A percentile compares a stretch with the other conserved stretches of the same genome.
Evolutionary conservation across 1,140 invertebrate genomes (phyloP).

Genomic region (Hylaeus anthracinus): DNA sequence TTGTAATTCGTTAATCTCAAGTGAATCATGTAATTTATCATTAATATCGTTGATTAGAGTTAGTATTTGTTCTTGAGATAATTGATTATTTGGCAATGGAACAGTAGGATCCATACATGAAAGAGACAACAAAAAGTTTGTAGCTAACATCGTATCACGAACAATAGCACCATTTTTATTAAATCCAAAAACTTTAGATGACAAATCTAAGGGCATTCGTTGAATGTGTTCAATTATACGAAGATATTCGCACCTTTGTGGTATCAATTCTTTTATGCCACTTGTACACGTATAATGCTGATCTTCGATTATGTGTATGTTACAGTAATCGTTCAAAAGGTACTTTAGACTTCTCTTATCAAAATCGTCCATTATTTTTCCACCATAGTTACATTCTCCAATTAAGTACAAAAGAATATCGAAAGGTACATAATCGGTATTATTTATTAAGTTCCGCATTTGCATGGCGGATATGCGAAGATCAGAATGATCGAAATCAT

Average conservation of each 20-base stretch:
- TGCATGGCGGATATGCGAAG: conserved; percentile 85
- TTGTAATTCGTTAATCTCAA: conserved; percentile 78
- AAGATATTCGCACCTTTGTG: conserved; percentile 84
- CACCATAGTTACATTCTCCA: conserved; percentile 89
- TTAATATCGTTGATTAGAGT: conserved; percentile 80
- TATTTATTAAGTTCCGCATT: conserved; percentile 81
- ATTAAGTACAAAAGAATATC: conserved; percentile 84
- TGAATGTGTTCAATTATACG: conserved; percentile 86
- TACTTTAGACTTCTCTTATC: conserved; percentile 83
- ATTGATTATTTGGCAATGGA: conserved; percentile 26
- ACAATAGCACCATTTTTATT: conserved; percentile 84
- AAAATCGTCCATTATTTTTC: conserved; percentile 85
- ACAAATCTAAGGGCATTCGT: conserved; percentile 71
- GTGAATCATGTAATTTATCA: conserved; percentile 78
- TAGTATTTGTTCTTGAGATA: conserved; percentile 38
- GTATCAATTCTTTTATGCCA: conserved; percentile 83
- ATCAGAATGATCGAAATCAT: conserved; percentile 88
- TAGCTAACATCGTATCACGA: conserved; percentile 80
- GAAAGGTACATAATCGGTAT: conserved; percentile 80
- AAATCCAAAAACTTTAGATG: conserved; percentile 84
- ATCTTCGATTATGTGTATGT: conserved; percentile 70
- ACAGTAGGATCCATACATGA: conserved; percentile 59
- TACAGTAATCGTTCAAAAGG: conserved; percentile 83
- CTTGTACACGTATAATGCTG: conserved; percentile 62
- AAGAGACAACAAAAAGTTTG: conserved; percentile 82